Base-by-base conservation (phyloP, 2,797 vertebrate genomes). In the Acanthis flammea region DNA sequence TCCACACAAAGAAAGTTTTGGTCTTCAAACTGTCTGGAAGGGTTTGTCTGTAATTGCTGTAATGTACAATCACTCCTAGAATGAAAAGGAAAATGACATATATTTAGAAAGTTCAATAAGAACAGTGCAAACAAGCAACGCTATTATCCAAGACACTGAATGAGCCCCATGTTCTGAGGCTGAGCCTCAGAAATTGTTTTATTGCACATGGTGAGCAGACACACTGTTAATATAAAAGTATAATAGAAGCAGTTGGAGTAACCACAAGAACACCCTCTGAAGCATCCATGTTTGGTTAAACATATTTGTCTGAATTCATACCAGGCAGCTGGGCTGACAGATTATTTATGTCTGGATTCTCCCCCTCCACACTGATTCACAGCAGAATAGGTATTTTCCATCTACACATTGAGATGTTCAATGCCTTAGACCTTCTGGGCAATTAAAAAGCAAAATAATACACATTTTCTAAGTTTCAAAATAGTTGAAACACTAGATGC, bases 31-130 rank as follows among this genome's bases (percentile, higher is more conserved):
- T 94, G 95, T 96, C 96, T 97, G 97, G 93, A 97, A 97, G 91
- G 91, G 94, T 96, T 97, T 97, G 96, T 90, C 95, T 93, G 88
- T 96, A 97, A 97, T 97, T 97, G 96, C 95, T 95, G 91, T 93
- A 97, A 97, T 94, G 95, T 94, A 93, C 92, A 97, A 92, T 95
- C 90, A 94, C 90, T 92, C 71, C 88, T 83, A 96, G 90, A 96
- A 94, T 89, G 92, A 97, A 97, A 96, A 93, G 88, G 81, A 96
- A 97, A 97, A 96, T 96, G 94, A 92, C 95, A 96, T 96, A 87
- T 94, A 96, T 97, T 97, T 97, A 96, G 93, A 93, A 97, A 96
- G 95, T 95, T 97, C 90, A 93, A 87, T 95, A 94, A 96, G 95
- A 95, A 94, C 76, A 96, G 95, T 94, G 91, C 91, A 96, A 96